These are phyloP conservation scores for Poeciliopsis occidentalis DNA, from an alignment of 2,113 vertebrate species.

Conservation along the genomic window DNA sequence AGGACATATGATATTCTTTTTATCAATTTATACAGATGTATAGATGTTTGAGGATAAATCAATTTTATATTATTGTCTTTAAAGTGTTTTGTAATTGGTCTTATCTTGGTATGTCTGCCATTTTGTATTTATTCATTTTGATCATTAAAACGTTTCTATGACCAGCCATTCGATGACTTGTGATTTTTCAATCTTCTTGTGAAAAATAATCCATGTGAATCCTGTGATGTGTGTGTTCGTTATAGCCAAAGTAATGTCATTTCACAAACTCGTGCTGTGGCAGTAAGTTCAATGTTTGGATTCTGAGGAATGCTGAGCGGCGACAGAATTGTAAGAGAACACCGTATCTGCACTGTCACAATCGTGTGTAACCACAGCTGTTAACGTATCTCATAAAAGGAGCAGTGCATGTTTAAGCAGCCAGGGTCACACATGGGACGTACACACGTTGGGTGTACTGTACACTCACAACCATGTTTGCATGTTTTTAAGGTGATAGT, in stretches of 20 bases:
- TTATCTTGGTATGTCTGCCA: not conserved
- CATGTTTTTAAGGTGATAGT: not conserved
- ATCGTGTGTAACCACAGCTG: conserved; percentile 1
- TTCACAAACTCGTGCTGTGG: not conserved
- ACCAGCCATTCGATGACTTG: not conserved
- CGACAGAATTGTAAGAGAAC: not conserved
- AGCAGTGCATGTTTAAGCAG: not conserved
- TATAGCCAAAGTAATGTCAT: not conserved
- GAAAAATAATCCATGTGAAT: conserved; percentile 1
- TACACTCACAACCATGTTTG: not conserved
- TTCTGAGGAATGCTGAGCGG: conserved; percentile 16
- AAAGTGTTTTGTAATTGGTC: not conserved
- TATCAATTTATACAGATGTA: not conserved
- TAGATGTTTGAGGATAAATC: too few species aligned
- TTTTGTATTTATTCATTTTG: conserved; percentile 7
- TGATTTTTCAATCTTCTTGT: not conserved
- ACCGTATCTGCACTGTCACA: not conserved
- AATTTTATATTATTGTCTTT: not conserved
- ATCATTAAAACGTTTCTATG: not conserved
- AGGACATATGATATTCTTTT: not conserved
- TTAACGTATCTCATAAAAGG: conserved; percentile 13
- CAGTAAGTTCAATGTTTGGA: not conserved
- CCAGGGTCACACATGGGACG: conserved; percentile 5
- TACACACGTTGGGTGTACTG: not conserved
- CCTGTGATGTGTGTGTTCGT: not conserved